Evolutionary conservation across 2,113 vertebrate genomes (phyloP).

Genomic region (Mola mola): DNA sequence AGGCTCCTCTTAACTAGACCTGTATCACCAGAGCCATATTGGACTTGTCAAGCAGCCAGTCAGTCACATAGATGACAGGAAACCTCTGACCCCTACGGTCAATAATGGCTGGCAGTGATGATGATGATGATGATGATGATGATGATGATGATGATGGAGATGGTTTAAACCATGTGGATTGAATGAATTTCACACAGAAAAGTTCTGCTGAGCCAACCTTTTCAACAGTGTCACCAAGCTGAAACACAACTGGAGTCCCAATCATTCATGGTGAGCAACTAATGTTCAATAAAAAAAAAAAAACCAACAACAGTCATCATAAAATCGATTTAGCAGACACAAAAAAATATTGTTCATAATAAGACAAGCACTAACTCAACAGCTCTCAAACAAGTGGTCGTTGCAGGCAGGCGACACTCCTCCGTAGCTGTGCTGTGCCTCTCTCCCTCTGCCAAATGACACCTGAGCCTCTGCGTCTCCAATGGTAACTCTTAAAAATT

Average conservation of each 20-base stretch:
- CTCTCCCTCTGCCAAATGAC: conserved; percentile 36
- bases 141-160: too few relatives aligned
- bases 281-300: too few relatives aligned
- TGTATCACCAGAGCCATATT: conserved; percentile 23
- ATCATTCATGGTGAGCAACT: too few relatives aligned
- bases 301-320: too few relatives aligned
- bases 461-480: conserved; percentile 33
- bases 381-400: background rate
- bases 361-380: background rate
- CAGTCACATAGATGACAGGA: background rate
- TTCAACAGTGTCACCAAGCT: too few relatives aligned
- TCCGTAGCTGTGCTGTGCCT: conserved; percentile 8
- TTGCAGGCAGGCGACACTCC: conserved; percentile 1
- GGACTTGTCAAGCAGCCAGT: conserved; percentile 17
- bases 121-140: too few relatives aligned
- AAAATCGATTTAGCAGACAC: background rate
- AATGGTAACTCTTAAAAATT: conserved; percentile 40
- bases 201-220: too few relatives aligned
- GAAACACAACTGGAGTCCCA: too few relatives aligned
- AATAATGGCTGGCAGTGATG: too few relatives aligned
- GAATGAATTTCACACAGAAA: too few relatives aligned
- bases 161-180: too few relatives aligned
- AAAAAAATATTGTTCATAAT: background rate
- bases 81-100: conserved; percentile 7
- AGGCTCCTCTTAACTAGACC: too few relatives aligned